These are phyloP conservation scores for Drosophila setifemur DNA, from an alignment of 1,140 invertebrate genomes.

Conservation along the genomic window DNA sequence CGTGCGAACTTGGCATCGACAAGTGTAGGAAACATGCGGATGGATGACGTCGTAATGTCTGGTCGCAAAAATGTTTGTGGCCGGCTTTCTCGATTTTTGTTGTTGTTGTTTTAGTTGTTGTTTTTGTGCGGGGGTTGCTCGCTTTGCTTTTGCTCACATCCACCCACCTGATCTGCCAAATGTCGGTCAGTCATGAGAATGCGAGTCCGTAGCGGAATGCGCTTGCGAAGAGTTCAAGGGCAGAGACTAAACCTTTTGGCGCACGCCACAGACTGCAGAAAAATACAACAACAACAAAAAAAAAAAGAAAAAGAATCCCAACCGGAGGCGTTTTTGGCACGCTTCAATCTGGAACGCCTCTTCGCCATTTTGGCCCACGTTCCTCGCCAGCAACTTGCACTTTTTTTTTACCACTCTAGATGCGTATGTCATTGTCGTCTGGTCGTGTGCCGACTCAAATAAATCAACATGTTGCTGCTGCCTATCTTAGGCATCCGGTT, in stretches of 20 bases:
- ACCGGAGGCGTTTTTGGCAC: slow-evolving; percentile 51
- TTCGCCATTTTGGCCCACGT: slow-evolving; percentile 63
- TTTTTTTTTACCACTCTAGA: slow-evolving; percentile 54
- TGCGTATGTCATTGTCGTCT: slow-evolving; percentile 60
- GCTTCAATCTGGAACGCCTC: slow-evolving; percentile 55
- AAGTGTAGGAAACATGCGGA: slow-evolving; percentile 53
- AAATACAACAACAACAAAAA: not conserved
- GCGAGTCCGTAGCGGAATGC: slow-evolving; percentile 8
- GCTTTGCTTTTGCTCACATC: slow-evolving; percentile 41
- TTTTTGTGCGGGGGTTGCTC: slow-evolving; percentile 60
- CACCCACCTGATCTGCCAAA: slow-evolving; percentile 68
- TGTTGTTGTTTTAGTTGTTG: slow-evolving; percentile 12
- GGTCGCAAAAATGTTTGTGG: slow-evolving; percentile 53
- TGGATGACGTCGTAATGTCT: slow-evolving; percentile 62
- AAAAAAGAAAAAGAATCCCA: not conserved
- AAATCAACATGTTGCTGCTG: slow-evolving; percentile 64
- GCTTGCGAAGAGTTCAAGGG: slow-evolving; percentile 59
- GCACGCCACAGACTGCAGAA: slow-evolving; percentile 21
- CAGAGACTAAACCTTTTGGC: slow-evolving; percentile 41
- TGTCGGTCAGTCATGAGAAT: slow-evolving; percentile 59
- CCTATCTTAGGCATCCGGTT: slow-evolving; percentile 70
- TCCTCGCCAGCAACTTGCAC: slow-evolving; percentile 53
- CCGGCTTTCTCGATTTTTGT: slow-evolving; percentile 20
- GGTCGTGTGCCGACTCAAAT: slow-evolving; percentile 72
- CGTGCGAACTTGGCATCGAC: slow-evolving; percentile 65